phyloP scores from a whole-genome alignment of 2,113 vertebrate species.

The Syngnathus floridae region DNA sequence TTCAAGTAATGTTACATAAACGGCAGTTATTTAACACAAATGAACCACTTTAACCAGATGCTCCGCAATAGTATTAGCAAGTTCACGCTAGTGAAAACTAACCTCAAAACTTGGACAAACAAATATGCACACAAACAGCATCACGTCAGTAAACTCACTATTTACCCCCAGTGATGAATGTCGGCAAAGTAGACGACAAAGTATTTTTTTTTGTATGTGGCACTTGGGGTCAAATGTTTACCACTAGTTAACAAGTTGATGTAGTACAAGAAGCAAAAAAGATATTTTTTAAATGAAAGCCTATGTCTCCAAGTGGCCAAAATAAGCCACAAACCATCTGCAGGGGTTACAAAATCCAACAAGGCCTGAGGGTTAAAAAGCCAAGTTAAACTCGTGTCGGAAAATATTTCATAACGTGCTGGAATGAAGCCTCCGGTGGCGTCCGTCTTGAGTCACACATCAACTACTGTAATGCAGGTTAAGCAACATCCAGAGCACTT shows the following conservation, averaged over 20 bases:
- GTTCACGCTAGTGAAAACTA: too few relatives aligned
- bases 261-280: background rate
- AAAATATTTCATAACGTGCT: background rate
- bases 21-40: too few relatives aligned
- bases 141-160: too few relatives aligned
- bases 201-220: too few relatives aligned
- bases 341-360: background rate
- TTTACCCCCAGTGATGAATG: too few relatives aligned
- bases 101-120: too few relatives aligned
- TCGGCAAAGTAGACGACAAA: too few relatives aligned
- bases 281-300: background rate
- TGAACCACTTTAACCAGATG: too few relatives aligned
- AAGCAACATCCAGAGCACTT: slow-evolving; percentile 39
- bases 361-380: background rate
- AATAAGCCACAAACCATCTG: background rate
- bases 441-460: slow-evolving; percentile 18
- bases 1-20: too few relatives aligned
- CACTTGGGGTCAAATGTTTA: too few relatives aligned
- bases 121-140: too few relatives aligned
- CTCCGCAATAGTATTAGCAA: too few relatives aligned
- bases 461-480: slow-evolving; percentile 15
- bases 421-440: slow-evolving; percentile 1
- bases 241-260: background rate
- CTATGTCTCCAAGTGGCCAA: background rate
- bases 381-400: background rate